Evolutionary conservation across 2,113 vertebrate genomes (phyloP).

Genomic region (Eudorcas thomsonii): DNA sequence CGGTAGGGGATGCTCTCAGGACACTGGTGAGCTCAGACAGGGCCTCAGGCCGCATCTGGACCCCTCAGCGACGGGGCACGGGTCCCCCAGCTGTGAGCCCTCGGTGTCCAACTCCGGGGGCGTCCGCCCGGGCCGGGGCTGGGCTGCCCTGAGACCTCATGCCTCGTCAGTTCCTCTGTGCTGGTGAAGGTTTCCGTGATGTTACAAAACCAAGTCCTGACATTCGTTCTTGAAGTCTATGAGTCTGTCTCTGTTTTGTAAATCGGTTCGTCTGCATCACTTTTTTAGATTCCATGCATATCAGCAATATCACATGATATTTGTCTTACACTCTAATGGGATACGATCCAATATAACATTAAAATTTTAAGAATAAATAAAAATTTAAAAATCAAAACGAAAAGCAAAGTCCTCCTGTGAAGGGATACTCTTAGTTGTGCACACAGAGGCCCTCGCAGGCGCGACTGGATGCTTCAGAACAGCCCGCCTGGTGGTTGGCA

Average conservation of each 20-base stretch:
- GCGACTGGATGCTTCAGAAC: rapidly evolving
- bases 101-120: rapidly evolving
- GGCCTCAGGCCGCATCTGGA: not conserved
- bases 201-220: not conserved
- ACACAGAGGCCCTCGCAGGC: not conserved
- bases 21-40: not conserved
- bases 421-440: too few species aligned
- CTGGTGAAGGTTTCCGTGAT: rapidly evolving
- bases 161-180: not conserved
- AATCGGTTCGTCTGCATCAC: not conserved
- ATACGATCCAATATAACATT: not conserved
- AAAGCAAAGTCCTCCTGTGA: not conserved
- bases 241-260: not conserved
- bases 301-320: not conserved
- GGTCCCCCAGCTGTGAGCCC: not conserved
- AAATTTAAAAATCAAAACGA: not conserved
- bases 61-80: not conserved
- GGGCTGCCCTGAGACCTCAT: not conserved
- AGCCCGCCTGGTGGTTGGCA: not conserved
- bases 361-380: not conserved
- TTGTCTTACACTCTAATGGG: not conserved
- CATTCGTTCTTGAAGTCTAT: not conserved
- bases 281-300: not conserved
- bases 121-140: not conserved
- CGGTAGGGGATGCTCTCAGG: not conserved